Conservation (phyloP, 2,113 vertebrate genomes). For the Diglossa brunneiventris region DNA sequence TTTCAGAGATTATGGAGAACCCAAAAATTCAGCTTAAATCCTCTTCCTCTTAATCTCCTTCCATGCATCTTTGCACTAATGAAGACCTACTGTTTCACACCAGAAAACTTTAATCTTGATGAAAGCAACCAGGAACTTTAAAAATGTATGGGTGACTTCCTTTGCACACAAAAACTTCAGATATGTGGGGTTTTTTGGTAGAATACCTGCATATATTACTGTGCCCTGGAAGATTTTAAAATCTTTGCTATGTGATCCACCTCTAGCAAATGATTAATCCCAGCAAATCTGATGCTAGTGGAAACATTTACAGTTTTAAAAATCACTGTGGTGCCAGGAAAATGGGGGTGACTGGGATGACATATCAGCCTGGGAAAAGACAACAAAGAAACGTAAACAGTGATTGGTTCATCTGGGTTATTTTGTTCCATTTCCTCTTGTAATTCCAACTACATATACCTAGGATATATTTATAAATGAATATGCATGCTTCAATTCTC, state of each 20-base stretch:
- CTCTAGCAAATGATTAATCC: not conserved
- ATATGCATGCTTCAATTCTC: conserved; percentile 21
- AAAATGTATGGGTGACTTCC: not conserved
- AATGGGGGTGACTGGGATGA: not conserved
- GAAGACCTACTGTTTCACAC: not conserved
- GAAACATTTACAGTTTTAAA: conserved; percentile 1
- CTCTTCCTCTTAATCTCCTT: not conserved
- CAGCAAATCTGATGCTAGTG: not conserved
- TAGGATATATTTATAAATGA: not conserved
- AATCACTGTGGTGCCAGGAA: not conserved
- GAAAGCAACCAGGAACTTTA: not conserved
- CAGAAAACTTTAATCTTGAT: not conserved
- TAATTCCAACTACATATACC: not conserved
- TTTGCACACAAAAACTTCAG: not conserved
- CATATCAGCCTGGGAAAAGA: not conserved
- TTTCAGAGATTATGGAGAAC: not conserved
- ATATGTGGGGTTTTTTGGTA: not conserved
- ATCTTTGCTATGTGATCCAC: not conserved
- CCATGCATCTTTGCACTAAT: not conserved
- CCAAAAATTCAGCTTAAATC: not conserved
- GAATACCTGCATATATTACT: not conserved
- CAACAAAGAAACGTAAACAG: not conserved
- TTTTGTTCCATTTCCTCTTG: not conserved
- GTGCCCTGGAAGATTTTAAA: not conserved
- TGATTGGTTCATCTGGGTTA: not conserved